Conservation (phyloP, 2,113 vertebrate species). For the Chamaetylas fuelleborni region DNA sequence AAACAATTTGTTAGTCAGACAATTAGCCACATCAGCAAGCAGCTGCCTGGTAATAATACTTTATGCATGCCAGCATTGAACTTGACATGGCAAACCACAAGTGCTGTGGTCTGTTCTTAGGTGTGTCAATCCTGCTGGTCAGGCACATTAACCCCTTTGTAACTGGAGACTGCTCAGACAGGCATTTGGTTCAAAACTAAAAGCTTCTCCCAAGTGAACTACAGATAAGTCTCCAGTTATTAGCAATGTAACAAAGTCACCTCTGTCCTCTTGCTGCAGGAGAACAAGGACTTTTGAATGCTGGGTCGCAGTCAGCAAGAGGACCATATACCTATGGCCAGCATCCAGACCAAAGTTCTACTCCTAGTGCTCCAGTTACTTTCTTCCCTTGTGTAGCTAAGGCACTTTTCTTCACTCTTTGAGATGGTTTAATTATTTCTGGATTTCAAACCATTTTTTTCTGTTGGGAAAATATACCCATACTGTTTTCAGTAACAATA, state of each 20-base stretch:
- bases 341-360: background rate
- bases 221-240: background rate
- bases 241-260: background rate
- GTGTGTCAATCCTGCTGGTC: background rate
- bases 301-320: background rate
- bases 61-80: background rate
- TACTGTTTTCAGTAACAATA: background rate
- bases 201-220: background rate
- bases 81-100: background rate
- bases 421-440: background rate
- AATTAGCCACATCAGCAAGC: background rate
- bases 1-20: background rate
- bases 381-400: background rate
- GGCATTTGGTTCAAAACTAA: background rate
- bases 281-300: background rate
- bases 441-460: background rate
- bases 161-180: background rate
- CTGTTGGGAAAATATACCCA: background rate
- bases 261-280: background rate
- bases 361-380: background rate
- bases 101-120: background rate
- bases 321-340: background rate
- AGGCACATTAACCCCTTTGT: background rate
- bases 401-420: background rate
- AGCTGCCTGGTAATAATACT: background rate